Evolutionary conservation across 2,797 vertebrate genomes (phyloP).

Genomic region (Xiphophorus birchmanni): DNA sequence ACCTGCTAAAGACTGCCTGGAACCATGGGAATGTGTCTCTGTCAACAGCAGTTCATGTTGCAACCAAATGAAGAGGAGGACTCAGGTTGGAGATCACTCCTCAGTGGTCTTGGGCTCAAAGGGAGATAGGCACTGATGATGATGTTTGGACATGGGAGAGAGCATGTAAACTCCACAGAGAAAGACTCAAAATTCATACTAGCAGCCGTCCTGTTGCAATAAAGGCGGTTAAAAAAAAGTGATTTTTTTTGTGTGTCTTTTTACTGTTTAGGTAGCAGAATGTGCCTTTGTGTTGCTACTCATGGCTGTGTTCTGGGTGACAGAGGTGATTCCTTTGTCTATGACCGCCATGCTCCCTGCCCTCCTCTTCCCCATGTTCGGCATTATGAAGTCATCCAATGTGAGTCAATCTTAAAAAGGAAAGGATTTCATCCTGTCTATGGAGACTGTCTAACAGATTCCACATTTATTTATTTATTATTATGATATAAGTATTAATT

Average conservation of each 20-base stretch:
- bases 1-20: background rate
- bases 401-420: slow-evolving; percentile 67
- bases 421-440: background rate
- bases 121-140: background rate
- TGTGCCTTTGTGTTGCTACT: slow-evolving; percentile 88
- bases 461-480: background rate
- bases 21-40: background rate
- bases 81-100: background rate
- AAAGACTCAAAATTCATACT: background rate
- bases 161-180: background rate
- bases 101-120: background rate
- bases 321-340: slow-evolving; percentile 87
- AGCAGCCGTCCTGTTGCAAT: background rate
- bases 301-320: slow-evolving; percentile 88
- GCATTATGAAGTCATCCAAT: slow-evolving; percentile 86
- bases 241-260: slow-evolving; percentile 1
- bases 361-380: slow-evolving; percentile 88
- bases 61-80: background rate
- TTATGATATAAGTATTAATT: too few species aligned
- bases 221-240: background rate
- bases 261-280: slow-evolving; percentile 84
- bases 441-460: background rate
- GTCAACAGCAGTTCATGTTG: background rate
- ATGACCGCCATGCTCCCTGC: slow-evolving; percentile 89
- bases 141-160: background rate